Conservation (phyloP, 2,113 vertebrate genomes). For the Mungos mungo region DNA sequence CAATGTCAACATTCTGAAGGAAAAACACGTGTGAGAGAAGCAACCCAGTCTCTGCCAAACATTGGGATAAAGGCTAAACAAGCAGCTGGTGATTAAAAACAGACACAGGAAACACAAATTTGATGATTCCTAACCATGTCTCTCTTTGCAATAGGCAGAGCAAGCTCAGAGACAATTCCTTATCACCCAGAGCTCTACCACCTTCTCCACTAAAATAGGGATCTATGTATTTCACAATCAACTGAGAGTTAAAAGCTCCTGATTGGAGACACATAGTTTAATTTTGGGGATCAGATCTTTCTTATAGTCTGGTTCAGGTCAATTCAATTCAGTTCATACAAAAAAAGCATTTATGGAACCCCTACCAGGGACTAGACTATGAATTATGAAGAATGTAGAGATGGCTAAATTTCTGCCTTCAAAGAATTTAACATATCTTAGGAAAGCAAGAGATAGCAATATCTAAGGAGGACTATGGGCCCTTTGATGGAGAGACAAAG, state of each 20-base stretch:
- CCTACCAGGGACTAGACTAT: not conserved
- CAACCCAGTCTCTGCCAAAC: conserved; percentile 53
- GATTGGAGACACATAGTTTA: not conserved
- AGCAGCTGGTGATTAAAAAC: conserved; percentile 69
- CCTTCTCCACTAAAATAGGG: not conserved
- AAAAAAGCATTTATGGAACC: not conserved
- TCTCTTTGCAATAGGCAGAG: not conserved
- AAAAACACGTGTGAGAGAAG: conserved; percentile 69
- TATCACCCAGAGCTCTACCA: not conserved
- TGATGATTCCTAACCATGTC: not conserved
- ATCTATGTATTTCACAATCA: not conserved
- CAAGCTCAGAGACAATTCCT: not conserved
- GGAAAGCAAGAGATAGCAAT: not conserved
- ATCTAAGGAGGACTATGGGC: not conserved
- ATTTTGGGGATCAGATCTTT: not conserved
- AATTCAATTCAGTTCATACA: not conserved
- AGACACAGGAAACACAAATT: conserved; percentile 51
- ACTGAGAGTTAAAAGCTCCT: not conserved
- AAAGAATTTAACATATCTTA: not conserved
- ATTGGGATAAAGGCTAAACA: conserved; percentile 63
- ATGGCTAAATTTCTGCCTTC: not conserved
- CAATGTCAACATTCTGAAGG: conserved; percentile 72
- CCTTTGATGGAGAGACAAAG: not conserved
- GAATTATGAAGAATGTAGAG: not conserved
- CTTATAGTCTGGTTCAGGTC: not conserved